Conservation (phyloP, 2,888 invertebrate species). For the Chrysotoxum bicinctum region DNA sequence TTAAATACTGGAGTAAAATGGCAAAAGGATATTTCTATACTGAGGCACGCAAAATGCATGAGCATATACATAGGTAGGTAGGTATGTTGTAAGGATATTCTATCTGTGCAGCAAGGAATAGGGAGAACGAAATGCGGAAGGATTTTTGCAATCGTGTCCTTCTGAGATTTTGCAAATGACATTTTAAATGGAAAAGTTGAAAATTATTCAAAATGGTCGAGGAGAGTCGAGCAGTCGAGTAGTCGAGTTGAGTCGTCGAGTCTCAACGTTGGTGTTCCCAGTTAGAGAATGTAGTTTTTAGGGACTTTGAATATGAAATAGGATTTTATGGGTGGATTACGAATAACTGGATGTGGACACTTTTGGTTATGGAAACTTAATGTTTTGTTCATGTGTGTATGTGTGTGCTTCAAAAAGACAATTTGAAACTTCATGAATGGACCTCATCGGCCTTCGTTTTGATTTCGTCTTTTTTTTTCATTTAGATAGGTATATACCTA, state of each 20-base stretch:
- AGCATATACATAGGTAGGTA: background rate
- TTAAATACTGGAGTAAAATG: slow-evolving; percentile 47
- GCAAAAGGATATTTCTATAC: slow-evolving; percentile 45
- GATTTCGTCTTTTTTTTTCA: slow-evolving; percentile 7
- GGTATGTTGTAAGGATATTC: background rate
- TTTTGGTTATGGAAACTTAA: slow-evolving; percentile 6
- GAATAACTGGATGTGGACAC: slow-evolving; percentile 26
- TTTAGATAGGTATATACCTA: too few relatives aligned
- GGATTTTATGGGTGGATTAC: slow-evolving; percentile 49
- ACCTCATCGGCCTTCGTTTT: slow-evolving; percentile 23
- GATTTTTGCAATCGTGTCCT: slow-evolving; percentile 65
- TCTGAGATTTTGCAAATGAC: slow-evolving; percentile 71
- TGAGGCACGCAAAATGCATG: slow-evolving; percentile 38
- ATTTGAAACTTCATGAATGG: slow-evolving; percentile 15
- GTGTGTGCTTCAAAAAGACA: background rate
- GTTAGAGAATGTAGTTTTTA: slow-evolving; percentile 28
- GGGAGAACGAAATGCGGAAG: slow-evolving; percentile 39
- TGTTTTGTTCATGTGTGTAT: background rate
- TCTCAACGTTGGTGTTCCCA: too few relatives aligned
- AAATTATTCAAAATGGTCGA: slow-evolving; percentile 72
- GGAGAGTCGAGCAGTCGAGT: slow-evolving; percentile 27
- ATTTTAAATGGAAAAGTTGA: slow-evolving; percentile 72
- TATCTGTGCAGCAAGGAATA: background rate
- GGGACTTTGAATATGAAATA: slow-evolving; percentile 68
- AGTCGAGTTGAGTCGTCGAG: too few relatives aligned